Conservation (phyloP, 2,113 vertebrate species). For the Narcine bancroftii region DNA sequence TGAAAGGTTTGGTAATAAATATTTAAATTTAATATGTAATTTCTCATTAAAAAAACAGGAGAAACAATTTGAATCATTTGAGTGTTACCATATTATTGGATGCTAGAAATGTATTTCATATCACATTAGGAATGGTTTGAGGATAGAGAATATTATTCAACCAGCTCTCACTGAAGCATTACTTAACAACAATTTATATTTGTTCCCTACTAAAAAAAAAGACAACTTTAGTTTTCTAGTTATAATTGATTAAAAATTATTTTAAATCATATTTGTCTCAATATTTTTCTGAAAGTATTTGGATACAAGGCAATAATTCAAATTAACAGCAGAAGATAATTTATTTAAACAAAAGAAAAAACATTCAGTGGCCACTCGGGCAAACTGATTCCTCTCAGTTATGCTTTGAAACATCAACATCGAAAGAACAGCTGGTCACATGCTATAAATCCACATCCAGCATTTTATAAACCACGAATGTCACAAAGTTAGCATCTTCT, state of each 20-base stretch:
- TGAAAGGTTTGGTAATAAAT: background rate
- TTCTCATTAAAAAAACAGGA: background rate
- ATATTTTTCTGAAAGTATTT: too few species aligned
- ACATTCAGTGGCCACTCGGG: too few species aligned
- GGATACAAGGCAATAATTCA: too few species aligned
- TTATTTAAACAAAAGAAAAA: too few species aligned
- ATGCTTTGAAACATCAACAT: too few species aligned
- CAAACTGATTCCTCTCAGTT: too few species aligned
- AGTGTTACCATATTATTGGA: background rate
- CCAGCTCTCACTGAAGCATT: background rate
- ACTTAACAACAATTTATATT: background rate
- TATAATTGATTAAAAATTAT: background rate
- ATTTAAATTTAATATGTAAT: background rate
- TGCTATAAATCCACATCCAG: too few species aligned
- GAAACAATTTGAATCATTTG: background rate
- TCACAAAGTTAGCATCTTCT: background rate
- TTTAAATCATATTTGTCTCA: background rate
- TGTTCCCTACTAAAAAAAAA: background rate
- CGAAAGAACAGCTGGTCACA: too few species aligned
- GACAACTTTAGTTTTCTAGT: background rate
- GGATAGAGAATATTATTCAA: background rate
- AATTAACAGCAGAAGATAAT: too few species aligned
- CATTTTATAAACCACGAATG: too few species aligned
- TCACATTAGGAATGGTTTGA: background rate
- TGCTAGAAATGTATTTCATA: background rate